Evolutionary conservation across 1,140 invertebrate species (phyloP).

Genomic region (Eufriesea mexicana): DNA sequence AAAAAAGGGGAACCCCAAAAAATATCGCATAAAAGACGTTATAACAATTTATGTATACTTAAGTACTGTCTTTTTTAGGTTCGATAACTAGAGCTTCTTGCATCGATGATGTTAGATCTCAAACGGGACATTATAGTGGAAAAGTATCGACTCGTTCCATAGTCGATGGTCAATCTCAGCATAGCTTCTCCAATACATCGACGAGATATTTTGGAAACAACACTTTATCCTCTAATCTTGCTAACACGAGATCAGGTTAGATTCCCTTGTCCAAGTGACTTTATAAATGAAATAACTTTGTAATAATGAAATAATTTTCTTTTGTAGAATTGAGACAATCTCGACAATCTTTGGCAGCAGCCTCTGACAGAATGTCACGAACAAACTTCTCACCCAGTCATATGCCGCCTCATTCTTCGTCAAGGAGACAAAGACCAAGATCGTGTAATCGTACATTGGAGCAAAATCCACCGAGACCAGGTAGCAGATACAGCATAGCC

Average conservation of each 20-base stretch:
- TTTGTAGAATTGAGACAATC: constrained; percentile 90
- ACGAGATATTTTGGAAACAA: constrained; percentile 87
- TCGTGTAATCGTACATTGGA: constrained; percentile 82
- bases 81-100: constrained; percentile 85
- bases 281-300: too few relatives aligned
- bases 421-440: constrained; percentile 85
- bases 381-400: constrained; percentile 84
- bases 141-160: constrained; percentile 84
- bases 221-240: constrained; percentile 88
- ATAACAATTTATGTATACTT: background rate
- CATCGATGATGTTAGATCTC: constrained; percentile 86
- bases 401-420: constrained; percentile 83
- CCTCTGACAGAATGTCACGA: constrained; percentile 90
- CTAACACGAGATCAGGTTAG: constrained; percentile 90
- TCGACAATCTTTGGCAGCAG: constrained; percentile 89
- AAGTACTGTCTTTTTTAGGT: constrained; percentile 72
- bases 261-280: background rate
- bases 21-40: too few relatives aligned
- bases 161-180: constrained; percentile 92
- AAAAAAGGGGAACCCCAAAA: background rate
- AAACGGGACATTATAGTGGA: constrained; percentile 81
- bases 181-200: constrained; percentile 92
- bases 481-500: constrained; percentile 87
- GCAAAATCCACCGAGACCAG: constrained; percentile 82
- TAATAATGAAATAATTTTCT: background rate